Base-by-base conservation (phyloP, 2,888 invertebrate genomes). In the Tetranychus truncatus region DNA sequence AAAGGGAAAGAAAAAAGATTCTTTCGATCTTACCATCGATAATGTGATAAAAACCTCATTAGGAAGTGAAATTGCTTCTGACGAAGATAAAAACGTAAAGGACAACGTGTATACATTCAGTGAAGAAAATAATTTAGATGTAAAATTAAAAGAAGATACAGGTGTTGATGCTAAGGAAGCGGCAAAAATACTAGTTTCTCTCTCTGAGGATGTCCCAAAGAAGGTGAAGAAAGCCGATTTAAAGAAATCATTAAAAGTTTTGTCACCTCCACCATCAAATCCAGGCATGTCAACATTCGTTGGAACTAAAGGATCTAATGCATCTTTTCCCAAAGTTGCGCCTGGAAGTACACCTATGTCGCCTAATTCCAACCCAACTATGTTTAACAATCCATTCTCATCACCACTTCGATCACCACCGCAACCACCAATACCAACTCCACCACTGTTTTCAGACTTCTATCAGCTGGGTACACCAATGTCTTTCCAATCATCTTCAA, bases 21-120 rank as follows among this genome's bases (percentile, higher is more conserved):
- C 75, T 24, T 76, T 78, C 74, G 77, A 78, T 74, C 78, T 77
- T 18, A 78, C 77, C n/a, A 78, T 78, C 74, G 77, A 78, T 75
- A 72, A 76, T 67, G 78, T 78, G 1, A 45, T 75, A 24, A 74
- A 69, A 34, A 45, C 67, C 9, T n/a, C 46, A 11, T 9, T 8
- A 24, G 45, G 18, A 67, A n/a, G n/a, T 21, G 65, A 65, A 20
- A 55, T 18, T 11, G 55, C 20, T 1, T 65, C 65, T 65, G n/a
- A 73, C 15, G 44, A 55, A 55, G 55, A 55, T 2, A 55, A 55
- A 15, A 15, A 9, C 55, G 15, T 15, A 55, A 20, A 24, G 11
- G 21, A 69, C 34, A 69, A 73, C 20, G 73, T 65, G 21, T 65
- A 65, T n/a, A 65, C 34, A n/a, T 65, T 73, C 15, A 65, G 45